Base-by-base conservation (phyloP, 2,797 vertebrate species). In the Tapirus indicus region DNA sequence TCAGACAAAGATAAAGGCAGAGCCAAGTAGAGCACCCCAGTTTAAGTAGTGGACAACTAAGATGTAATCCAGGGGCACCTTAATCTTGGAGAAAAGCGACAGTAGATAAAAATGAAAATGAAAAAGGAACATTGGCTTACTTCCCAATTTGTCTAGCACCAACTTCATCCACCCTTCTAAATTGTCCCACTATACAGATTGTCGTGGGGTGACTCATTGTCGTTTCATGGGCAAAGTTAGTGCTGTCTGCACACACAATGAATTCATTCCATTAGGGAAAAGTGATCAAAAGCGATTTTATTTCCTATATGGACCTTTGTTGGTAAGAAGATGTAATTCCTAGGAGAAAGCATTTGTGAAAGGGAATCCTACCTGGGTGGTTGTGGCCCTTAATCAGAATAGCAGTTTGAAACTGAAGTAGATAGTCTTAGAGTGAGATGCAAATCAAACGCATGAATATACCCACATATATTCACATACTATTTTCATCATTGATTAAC, bases 401-500 rank as follows among this genome's bases (percentile, higher is more conserved):
- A 79, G n/a, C n/a, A 52, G 44, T 47, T 69, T 72, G 32, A 12
- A 23, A 69, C 54, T 7, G 12, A 79, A 92, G 92, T 35, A 92
- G 83, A 90, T 60, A 75, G 58, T 79, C 60, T 83, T 25, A 85
- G 91, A 91, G 84, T 41, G 49, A 95, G 88, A 95, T 96, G 95
- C 77, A 97, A 97, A 96, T 95, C 82, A 54, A 71, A 92, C 7
- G 47, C 56, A 74, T 27, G 96, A 79, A 78, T 54, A 78, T 64
- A 89, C 47, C n/a, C 68, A 54, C 54, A 3, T 41, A 41, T 20
- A 90, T 75, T 68, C 44, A 16, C 5, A 0, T 35, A 88, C n/a
- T 1, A 0, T 92, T 98, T 98, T 96, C 94, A 88, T 96, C 98
- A 98, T 98, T 97, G 98, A 98, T 98, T 97, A 98, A 96, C 91